Evolutionary conservation across 1,140 invertebrate genomes (phyloP), one percentile per base, ranked within the genome.

Genomic region (Cyclargus thomasi): DNA sequence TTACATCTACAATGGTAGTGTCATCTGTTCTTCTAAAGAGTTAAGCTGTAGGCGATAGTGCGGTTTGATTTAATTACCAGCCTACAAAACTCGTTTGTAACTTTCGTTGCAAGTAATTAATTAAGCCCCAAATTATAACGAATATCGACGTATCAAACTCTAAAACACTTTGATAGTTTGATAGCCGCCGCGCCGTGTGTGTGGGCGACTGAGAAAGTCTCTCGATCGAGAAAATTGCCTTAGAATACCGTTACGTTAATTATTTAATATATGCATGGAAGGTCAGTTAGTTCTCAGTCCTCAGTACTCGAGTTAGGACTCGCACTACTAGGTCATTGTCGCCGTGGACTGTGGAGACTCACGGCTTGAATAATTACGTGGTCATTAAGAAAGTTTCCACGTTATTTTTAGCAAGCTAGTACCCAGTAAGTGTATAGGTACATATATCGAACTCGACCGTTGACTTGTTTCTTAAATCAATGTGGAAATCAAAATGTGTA

Each of bases 161-260:
- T 47, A 2, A 29, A 29, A 29, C 8, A 29, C 29, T 29, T 29
- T 29, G 29, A 29, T 29, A 29, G 29, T 29, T 29, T 29, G 29
- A 47, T 16, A 11, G 11, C 11, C 36, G 36, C 1, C 11, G 7
- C 39, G 39, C 1, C 10, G 14, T 47, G 39, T 47, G 39, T 47
- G 39, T 47, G 39, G 39, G 39, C 39, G 39, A 14, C 5, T 47
- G 39, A 47, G 39, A 47, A 47, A 47, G 29, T 5, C 29, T 7
- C 29, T 29, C 57, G 18, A 59, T 59, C 63, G 53, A 39, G 36
- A 22, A 62, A 63, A 63, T 67, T 36, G 39, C 10, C 55, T 59
- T 20, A 21, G 17, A 59, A 29, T 59, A 11, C 55, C 55, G 55
- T 59, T 59, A 59, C 55, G 2, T 59, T 59, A 59, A 59, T 59